Evolutionary conservation across 2,113 vertebrate genomes (phyloP).

Genomic region (Callorhinus ursinus): DNA sequence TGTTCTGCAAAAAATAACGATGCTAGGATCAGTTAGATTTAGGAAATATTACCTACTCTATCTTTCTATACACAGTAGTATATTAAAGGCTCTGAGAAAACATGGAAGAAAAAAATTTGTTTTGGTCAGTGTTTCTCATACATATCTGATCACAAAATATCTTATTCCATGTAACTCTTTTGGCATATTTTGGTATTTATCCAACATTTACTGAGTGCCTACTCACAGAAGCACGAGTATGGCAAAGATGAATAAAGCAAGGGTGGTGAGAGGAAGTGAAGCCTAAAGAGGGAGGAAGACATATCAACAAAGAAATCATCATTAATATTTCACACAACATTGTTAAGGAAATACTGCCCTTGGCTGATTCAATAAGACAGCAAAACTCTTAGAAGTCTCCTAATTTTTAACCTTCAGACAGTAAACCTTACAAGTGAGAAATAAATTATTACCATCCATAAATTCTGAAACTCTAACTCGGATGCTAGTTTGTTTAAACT

Average conservation of each 20-base stretch:
- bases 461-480: conserved; percentile 55
- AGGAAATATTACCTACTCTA: conserved; percentile 17
- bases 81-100: conserved; percentile 8
- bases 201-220: conserved; percentile 9
- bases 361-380: conserved; percentile 35
- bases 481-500: conserved; percentile 26
- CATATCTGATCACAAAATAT: conserved; percentile 38
- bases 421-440: conserved; percentile 13
- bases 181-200: conserved; percentile 50
- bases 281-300: not conserved
- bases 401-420: conserved; percentile 45
- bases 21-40: conserved; percentile 7
- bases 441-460: conserved; percentile 47
- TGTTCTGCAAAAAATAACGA: conserved; percentile 19
- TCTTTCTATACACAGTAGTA: not conserved
- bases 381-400: conserved; percentile 16
- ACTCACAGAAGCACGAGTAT: conserved; percentile 1
- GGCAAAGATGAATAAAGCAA: conserved; percentile 49
- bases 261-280: not conserved
- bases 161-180: not conserved
- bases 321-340: conserved; percentile 34
- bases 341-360: conserved; percentile 45
- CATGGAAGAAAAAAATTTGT: not conserved
- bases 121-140: conserved; percentile 23
- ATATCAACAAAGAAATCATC: not conserved